Conservation (phyloP, 2,113 vertebrate genomes). For the Daboia siamensis region DNA sequence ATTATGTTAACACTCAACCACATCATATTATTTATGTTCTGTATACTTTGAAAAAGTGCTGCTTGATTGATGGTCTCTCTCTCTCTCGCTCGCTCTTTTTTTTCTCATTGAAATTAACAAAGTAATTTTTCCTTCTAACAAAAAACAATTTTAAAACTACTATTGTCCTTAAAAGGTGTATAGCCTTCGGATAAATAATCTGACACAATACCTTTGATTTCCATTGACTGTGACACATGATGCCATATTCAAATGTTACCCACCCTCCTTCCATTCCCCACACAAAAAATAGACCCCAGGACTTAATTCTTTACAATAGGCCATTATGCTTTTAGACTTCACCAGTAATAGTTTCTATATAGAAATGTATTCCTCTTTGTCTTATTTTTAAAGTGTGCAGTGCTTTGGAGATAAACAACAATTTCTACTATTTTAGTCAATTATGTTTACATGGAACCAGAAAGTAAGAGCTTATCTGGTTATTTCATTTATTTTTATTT, state of each 20-base stretch:
- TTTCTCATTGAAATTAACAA: slow-evolving; percentile 71
- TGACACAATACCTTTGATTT: slow-evolving; percentile 74
- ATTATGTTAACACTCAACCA: slow-evolving; percentile 86
- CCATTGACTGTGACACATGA: slow-evolving; percentile 66
- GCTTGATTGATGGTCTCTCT: slow-evolving; percentile 76
- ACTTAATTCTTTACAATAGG: slow-evolving; percentile 68
- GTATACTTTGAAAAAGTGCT: slow-evolving; percentile 81
- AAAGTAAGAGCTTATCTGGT: slow-evolving; percentile 63
- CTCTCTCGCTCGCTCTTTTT: slow-evolving; percentile 54
- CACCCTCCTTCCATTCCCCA: slow-evolving; percentile 62
- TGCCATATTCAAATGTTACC: slow-evolving; percentile 70
- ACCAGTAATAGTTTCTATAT: slow-evolving; percentile 61
- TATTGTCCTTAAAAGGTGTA: slow-evolving; percentile 71
- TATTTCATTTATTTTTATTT: slow-evolving; percentile 46
- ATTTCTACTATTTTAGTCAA: slow-evolving; percentile 51
- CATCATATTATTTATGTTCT: slow-evolving; percentile 82
- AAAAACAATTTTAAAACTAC: slow-evolving; percentile 70
- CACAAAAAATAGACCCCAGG: slow-evolving; percentile 71
- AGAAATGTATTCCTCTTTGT: slow-evolving; percentile 56
- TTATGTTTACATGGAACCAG: slow-evolving; percentile 63
- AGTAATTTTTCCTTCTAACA: slow-evolving; percentile 68
- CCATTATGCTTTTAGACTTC: slow-evolving; percentile 71
- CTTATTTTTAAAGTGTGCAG: slow-evolving; percentile 61
- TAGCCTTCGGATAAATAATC: slow-evolving; percentile 77
- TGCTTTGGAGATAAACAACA: slow-evolving; percentile 56